Evolutionary conservation across 2,888 invertebrate genomes (phyloP).

Genomic region (Matsumyia berberina): DNA sequence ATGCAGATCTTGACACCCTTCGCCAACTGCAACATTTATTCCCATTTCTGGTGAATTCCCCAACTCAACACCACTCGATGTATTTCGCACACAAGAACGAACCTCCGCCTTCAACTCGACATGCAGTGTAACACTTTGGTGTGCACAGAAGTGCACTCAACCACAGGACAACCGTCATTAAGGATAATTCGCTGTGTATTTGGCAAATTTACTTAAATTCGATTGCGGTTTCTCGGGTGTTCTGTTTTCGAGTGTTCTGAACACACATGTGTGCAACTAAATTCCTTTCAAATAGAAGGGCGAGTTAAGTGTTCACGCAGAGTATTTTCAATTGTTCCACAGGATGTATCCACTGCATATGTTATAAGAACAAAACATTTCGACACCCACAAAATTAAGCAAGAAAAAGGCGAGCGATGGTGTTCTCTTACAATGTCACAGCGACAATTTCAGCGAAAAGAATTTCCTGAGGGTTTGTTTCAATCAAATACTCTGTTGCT

Average conservation of each 20-base stretch:
- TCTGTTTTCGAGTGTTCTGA: conserved; percentile 12
- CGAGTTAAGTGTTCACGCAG: too few relatives aligned
- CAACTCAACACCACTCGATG: too few relatives aligned
- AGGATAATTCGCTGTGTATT: conserved; percentile 63
- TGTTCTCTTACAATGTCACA: neutral
- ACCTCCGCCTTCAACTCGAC: neutral
- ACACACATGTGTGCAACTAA: conserved; percentile 35
- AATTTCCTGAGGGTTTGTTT: conserved; percentile 4
- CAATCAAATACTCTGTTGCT: conserved; percentile 9
- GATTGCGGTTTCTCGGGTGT: conserved; percentile 50
- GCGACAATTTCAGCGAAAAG: conserved; percentile 13
- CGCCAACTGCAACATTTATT: neutral
- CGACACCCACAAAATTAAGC: conserved; percentile 12
- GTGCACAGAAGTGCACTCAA: conserved; percentile 35
- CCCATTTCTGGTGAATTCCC: neutral
- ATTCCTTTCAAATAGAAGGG: conserved; percentile 46
- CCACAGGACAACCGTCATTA: conserved; percentile 64
- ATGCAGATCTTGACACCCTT: too few relatives aligned
- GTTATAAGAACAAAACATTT: conserved; percentile 29
- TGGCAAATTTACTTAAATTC: conserved; percentile 58
- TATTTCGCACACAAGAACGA: too few relatives aligned
- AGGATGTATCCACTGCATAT: conserved; percentile 36
- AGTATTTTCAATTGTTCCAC: conserved; percentile 31
- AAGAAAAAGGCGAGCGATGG: neutral
- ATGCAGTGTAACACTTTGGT: conserved; percentile 4